phyloP scores from a whole-genome alignment of 2,888 invertebrate genomes.

The Perithous albicinctus region DNA sequence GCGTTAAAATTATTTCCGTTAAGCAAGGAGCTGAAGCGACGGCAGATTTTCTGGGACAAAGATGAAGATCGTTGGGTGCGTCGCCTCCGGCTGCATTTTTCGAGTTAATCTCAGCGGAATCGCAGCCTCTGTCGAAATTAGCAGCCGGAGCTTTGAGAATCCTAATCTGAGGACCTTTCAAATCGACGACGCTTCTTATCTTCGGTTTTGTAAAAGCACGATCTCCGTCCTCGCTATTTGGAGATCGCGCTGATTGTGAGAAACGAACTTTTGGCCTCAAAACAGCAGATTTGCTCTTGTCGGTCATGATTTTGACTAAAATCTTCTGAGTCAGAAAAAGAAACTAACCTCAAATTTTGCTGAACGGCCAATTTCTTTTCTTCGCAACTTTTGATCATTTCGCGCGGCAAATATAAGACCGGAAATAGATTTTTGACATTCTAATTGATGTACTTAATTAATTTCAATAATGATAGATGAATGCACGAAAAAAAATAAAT shows the following conservation, averaged over 20 bases:
- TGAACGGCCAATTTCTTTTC: too few relatives aligned
- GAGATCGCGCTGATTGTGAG: constrained; percentile 49
- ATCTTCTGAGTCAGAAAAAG: too few relatives aligned
- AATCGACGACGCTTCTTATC: constrained; percentile 44
- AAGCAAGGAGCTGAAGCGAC: constrained; percentile 4
- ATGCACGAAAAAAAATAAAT: too few relatives aligned
- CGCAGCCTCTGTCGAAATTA: constrained; percentile 16
- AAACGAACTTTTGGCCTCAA: constrained; percentile 59
- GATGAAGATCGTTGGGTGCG: constrained; percentile 32
- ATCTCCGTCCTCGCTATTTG: not conserved
- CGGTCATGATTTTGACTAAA: constrained; percentile 50
- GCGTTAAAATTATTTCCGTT: constrained; percentile 9
- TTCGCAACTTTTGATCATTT: too few relatives aligned
- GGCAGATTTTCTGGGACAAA: constrained; percentile 13
- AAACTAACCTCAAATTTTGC: constrained; percentile 11
- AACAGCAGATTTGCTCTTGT: constrained; percentile 9
- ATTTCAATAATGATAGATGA: too few relatives aligned
- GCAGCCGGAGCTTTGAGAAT: constrained; percentile 41
- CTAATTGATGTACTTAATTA: too few relatives aligned
- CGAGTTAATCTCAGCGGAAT: constrained; percentile 1
- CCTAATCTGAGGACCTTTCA: constrained; percentile 12
- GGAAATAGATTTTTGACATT: too few relatives aligned
- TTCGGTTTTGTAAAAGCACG: constrained; percentile 42
- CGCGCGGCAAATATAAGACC: too few relatives aligned
- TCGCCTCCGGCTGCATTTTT: constrained; percentile 32